Conservation (phyloP, 1,140 invertebrate species). For the Drosophila simulans region DNA sequence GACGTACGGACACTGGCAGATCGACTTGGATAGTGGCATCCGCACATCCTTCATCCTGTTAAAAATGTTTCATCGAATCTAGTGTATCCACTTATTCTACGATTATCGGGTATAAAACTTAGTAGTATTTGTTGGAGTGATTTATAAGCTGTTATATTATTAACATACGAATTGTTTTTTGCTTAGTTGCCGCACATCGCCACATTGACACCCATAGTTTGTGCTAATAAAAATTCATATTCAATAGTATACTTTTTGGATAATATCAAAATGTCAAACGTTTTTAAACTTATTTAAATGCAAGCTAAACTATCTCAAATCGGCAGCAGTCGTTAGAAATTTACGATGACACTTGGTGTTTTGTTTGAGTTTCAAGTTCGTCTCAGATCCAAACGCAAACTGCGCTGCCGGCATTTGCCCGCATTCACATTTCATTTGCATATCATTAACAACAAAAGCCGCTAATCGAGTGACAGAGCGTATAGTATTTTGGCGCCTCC, state of each 20-base stretch:
- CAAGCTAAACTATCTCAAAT: conserved; percentile 7
- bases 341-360: conserved; percentile 41
- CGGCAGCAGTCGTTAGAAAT: conserved; percentile 27
- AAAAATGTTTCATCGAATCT: too few species aligned
- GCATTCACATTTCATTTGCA: conserved; percentile 52
- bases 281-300: background rate
- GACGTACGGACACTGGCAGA: too few species aligned
- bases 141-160: too few species aligned
- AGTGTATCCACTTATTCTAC: too few species aligned
- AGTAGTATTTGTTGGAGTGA: too few species aligned
- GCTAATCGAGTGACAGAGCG: conserved; percentile 48
- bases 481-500: conserved; percentile 41
- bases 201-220: too few species aligned
- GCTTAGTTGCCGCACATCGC: too few species aligned
- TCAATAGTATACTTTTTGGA: conserved; percentile 9
- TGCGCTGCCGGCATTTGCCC: conserved; percentile 21
- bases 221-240: background rate
- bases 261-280: background rate
- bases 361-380: conserved; percentile 36
- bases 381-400: conserved; percentile 2
- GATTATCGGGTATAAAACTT: too few species aligned
- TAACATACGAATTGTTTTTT: too few species aligned
- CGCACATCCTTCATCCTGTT: too few species aligned
- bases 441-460: conserved; percentile 59
- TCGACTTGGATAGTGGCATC: too few species aligned